Percentiles rank a stretch among this genome's conserved stretches.
Evolutionary conservation across 2,113 vertebrate genomes (phyloP).

Genomic region (Athene noctua): DNA sequence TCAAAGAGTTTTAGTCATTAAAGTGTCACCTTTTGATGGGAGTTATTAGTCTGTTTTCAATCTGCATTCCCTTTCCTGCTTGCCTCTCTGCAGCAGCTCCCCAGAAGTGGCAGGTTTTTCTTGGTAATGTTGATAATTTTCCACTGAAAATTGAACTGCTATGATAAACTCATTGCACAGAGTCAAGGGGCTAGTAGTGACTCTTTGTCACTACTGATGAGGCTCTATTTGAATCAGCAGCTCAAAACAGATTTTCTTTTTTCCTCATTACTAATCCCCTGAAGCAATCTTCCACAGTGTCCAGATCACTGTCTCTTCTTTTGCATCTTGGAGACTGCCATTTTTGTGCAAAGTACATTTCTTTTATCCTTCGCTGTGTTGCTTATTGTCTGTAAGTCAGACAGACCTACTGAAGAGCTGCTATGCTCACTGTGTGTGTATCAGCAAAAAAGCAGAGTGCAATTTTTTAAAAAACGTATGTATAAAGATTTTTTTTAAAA

Average conservation of each 20-base stretch:
- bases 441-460: background rate
- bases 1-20: background rate
- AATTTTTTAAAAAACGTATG: background rate
- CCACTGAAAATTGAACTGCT: background rate
- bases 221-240: background rate
- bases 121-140: conserved; percentile 4
- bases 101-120: background rate
- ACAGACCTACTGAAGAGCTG: background rate
- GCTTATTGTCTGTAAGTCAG: background rate
- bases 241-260: background rate
- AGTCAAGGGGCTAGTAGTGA: background rate
- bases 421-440: background rate
- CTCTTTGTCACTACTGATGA: background rate
- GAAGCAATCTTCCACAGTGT: background rate
- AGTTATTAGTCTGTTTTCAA: background rate
- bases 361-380: background rate
- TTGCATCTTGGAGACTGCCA: background rate
- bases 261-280: background rate
- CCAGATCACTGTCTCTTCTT: background rate
- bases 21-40: background rate
- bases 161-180: background rate
- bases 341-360: background rate
- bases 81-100: background rate
- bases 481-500: background rate
- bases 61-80: background rate